Percentiles rank a stretch among this genome's conserved stretches.
These are phyloP conservation scores for Sialis fuliginosa DNA, from an alignment of 2,888 invertebrate species.

Conservation along the genomic window DNA sequence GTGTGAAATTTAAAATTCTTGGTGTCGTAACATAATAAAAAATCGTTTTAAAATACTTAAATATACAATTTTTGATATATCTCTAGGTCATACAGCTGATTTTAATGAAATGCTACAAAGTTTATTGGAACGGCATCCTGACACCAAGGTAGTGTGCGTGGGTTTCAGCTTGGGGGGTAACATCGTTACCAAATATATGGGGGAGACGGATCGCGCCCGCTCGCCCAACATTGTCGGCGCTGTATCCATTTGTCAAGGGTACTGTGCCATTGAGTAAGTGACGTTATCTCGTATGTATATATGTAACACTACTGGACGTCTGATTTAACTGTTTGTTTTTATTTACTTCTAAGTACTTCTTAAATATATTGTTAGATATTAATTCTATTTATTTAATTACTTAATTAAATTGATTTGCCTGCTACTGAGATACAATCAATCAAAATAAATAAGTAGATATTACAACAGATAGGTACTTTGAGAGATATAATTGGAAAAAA, in stretches of 20 bases:
- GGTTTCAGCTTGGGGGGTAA: conserved; percentile 93
- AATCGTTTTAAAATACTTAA: neutral
- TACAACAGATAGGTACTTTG: too few relatives aligned
- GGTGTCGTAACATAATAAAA: neutral
- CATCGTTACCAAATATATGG: conserved; percentile 81
- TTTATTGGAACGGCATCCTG: conserved; percentile 52
- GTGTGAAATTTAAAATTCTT: neutral
- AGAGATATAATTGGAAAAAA: too few relatives aligned
- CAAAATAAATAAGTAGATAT: too few relatives aligned
- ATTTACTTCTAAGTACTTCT: too few relatives aligned
- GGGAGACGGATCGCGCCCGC: conserved; percentile 47
- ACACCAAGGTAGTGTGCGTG: conserved; percentile 61
- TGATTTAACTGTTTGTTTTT: too few relatives aligned
- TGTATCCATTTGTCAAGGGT: conserved; percentile 88
- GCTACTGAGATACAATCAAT: too few relatives aligned
- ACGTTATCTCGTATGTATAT: conserved; percentile 4
- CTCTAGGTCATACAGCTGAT: conserved; percentile 73
- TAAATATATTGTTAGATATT: too few relatives aligned
- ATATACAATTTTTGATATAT: neutral
- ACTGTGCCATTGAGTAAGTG: conserved; percentile 76
- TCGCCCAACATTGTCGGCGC: conserved; percentile 65
- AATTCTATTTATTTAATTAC: too few relatives aligned
- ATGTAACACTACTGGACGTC: too few relatives aligned
- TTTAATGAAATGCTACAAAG: conserved; percentile 67
- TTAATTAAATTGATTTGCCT: too few relatives aligned